Conservation (phyloP, 2,113 vertebrate genomes). For the Mugil cephalus region DNA sequence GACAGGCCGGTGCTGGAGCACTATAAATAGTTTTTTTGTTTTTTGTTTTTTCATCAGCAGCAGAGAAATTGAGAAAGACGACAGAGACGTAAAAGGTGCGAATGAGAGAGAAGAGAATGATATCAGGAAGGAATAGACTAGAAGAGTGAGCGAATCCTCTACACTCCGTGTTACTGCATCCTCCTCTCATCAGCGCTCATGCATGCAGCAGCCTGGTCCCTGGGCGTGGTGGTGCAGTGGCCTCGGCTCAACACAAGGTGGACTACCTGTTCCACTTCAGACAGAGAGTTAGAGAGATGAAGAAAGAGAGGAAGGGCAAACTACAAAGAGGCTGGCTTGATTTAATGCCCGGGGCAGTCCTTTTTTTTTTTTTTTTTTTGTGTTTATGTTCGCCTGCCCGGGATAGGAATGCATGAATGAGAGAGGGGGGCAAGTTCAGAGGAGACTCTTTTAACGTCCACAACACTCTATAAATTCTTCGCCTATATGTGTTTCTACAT, state of each 20-base stretch:
- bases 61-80: too few species aligned
- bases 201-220: conserved; percentile 3
- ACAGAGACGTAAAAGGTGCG: neutral
- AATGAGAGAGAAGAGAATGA: neutral
- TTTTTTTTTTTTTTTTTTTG: neutral
- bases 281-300: neutral
- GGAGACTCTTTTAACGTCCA: neutral
- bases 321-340: neutral
- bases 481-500: neutral
- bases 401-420: conserved; percentile 7
- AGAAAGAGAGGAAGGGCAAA: neutral
- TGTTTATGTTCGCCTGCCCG: conserved; percentile 1
- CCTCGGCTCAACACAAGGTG: conserved; percentile 54
- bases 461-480: neutral
- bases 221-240: conserved; percentile 66
- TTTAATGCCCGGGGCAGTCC: conserved; percentile 21
- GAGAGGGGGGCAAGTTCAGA: neutral
- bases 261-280: conserved; percentile 47
- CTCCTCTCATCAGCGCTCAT: conserved; percentile 18
- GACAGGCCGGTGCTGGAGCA: conserved; percentile 60
- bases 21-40: conserved; percentile 77
- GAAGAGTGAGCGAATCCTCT: too few species aligned
- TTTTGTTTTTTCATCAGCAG: too few species aligned
- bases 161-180: neutral
- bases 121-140: too few species aligned